Evolutionary conservation across 2,113 vertebrate species (phyloP), one percentile per base, ranked within the genome.

Genomic region (Puma concolor): DNA sequence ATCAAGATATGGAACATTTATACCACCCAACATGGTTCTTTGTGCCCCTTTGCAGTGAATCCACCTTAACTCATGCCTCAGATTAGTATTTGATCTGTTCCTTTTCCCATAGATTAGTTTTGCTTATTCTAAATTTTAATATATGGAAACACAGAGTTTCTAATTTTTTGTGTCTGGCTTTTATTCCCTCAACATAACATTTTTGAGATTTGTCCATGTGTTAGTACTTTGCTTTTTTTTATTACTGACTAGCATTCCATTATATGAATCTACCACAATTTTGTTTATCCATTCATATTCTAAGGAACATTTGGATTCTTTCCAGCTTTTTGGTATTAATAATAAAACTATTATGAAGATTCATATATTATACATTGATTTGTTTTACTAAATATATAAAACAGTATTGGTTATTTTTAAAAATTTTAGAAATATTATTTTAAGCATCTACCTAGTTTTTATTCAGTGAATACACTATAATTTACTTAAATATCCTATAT

Each of bases 371-470:
- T 41, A 92, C 5, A 83, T 77, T 48, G 27, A 17, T 17, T 74
- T 44, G 23, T 27, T 74, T 74, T 74, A 15, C 38, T 41, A 13
- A 27, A 74, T 41, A 27, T 44, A 38, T 44, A 38, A 74, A 74
- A 44, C 23, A 44, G 13, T 44, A 27, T 41, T 41, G 36, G 14
- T 33, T 33, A 67, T 74, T 41, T 74, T 41, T 41, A 29, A 16
- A n/a, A 36, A 79, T 74, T 82, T 95, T 33, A 63, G 31, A 77
- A 94, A 87, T 48, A 84, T 2, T 2, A 88, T 86, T 88, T 97
- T 80, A 94, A 74, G 69, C 84, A 5, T 83, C 77, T 93, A 7
- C 38, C 12, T 86, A 93, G 31, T 88, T 96, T 97, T 74, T 3
- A 71, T 44, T 76, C 72, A 64, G 36, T 95, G 25, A 12, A 41